Base-by-base conservation (phyloP, 2,113 vertebrate species). In the Tinamus guttatus region DNA sequence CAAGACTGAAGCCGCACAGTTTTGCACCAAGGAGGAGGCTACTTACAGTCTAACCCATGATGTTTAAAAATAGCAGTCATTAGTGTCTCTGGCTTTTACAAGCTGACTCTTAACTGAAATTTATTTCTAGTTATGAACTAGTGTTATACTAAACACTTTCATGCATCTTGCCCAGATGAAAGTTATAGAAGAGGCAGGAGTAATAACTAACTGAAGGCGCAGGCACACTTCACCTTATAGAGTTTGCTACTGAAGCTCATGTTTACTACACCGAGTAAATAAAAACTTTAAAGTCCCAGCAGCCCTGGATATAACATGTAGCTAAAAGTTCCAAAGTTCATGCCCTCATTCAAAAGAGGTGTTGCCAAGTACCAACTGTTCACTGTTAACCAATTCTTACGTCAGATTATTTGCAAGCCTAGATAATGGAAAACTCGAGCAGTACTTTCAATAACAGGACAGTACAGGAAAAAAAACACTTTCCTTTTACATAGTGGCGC, bases 181-280 rank as follows among this genome's bases (percentile, higher is more conserved):
- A 89, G 40, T 25, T 1, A 2, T 6, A 32, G 45, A 36, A 51
- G 60, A 16, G 0, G 3, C 15, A 56, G 19, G 7, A 17, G 2
- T 77, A 65, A 6, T 18, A 81, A 43, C 2, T 28, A 67, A 16
- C 9, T 68, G 54, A 91, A 28, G 18, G 41, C 79, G 16, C 16
- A 89, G 10, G 7, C 11, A 28, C 4, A 64, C 5, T 70, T 60
- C 49, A 62, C 12, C 60, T 25, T 4, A 45, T 5, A 74, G 11
- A 47, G 13, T 81, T 3, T 45, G 75, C 5, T 5, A 0, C 1
- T 5, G 41, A 79, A 75, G 63, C 2, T 2, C 27, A 5, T 4
- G 3, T 51, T 63, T 91, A 52, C 28, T 56, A 38, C 68, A 47
- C 25, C 38, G 8, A 87, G 14, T 7, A 20, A 22, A 17, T n/a